phyloP scores from a whole-genome alignment of 2,113 vertebrate species.

The Halichoeres trimaculatus region DNA sequence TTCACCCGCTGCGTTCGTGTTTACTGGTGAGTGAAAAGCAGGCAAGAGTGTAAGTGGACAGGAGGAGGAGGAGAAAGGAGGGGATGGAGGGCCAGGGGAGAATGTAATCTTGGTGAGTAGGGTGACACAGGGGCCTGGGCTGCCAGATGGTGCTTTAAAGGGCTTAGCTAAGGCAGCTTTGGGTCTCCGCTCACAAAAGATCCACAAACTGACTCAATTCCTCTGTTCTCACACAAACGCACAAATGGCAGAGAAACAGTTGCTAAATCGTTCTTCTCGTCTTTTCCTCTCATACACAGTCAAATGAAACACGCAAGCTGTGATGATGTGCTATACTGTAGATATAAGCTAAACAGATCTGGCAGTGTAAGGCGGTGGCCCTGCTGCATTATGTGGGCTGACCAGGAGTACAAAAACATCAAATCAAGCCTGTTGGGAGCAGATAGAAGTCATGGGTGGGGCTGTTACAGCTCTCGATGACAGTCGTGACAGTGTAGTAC shows the following conservation, averaged over 20 bases:
- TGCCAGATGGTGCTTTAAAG: constrained; percentile 79
- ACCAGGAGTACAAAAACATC: constrained; percentile 62
- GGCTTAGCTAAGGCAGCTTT: constrained; percentile 70
- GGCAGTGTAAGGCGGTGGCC: constrained; percentile 49
- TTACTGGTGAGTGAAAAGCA: neutral
- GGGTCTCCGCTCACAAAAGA: constrained; percentile 54
- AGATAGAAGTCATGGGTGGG: constrained; percentile 46
- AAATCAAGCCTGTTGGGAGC: constrained; percentile 46
- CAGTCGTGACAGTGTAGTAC: constrained; percentile 60
- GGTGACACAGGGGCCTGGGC: constrained; percentile 56
- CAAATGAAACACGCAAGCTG: constrained; percentile 35
- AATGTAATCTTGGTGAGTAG: constrained; percentile 71
- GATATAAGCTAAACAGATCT: constrained; percentile 53
- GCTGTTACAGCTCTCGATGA: constrained; percentile 48
- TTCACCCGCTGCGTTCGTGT: constrained; percentile 20
- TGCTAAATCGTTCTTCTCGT: constrained; percentile 12
- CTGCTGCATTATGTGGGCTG: constrained; percentile 30
- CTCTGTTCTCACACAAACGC: constrained; percentile 39
- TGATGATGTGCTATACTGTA: constrained; percentile 39
- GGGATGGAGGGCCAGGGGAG: constrained; percentile 52
- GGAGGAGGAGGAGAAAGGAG: constrained; percentile 20
- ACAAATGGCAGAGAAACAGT: constrained; percentile 45
- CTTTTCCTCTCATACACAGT: constrained; percentile 6
- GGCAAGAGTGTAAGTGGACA: constrained; percentile 20
- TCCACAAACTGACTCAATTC: constrained; percentile 54